Evolutionary conservation across 2,888 invertebrate species (phyloP), one percentile per base, ranked within the genome.

Genomic region (Pyrocoelia pectoralis): DNA sequence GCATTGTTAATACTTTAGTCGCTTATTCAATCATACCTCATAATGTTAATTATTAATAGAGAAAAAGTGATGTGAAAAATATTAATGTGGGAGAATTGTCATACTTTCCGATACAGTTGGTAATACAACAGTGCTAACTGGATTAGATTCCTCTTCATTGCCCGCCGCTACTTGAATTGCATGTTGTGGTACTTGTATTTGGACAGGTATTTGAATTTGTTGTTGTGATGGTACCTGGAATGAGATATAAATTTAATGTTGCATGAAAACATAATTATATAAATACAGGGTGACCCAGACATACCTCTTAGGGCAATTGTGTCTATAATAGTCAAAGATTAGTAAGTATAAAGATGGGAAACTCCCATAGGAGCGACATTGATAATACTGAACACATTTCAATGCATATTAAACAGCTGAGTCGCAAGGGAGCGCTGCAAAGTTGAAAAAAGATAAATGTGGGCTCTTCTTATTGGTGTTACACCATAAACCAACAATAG

Each of bases 131-230:
- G 86, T 85, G 51, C 81, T 81, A 46, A 81, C 79, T 67, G 77
- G 79, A 50, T 66, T 67, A 51, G 65, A 68, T 15, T 77, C 76
- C n/a, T 78, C 78, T 59, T 79, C 80, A n/a, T 74, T 73, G 50
- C 74, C 75, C 5, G 72, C 65, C n/a, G 73, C 68, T 41, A 81
- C 76, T 65, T 80, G 80, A 52, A 82, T 78, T 65, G 80, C 79
- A 66, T 79, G 83, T 72, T 84, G 87, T 10, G 88, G 88, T 75
- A 89, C 86, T 82, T 87, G 88, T 70, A 89, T 89, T 78, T 88
- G 88, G 13, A 89, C 86, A 0, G 88, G 88, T 63, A 86, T 83
- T 67, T 86, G 86, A 67, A 85, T 83, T 78, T 85, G 87, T 78
- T 85, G 87, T 66, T 86, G 84, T 15, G 86, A 85, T n/a, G 88